Conservation (phyloP, 1,140 invertebrate genomes). For the Idris sp. region DNA sequence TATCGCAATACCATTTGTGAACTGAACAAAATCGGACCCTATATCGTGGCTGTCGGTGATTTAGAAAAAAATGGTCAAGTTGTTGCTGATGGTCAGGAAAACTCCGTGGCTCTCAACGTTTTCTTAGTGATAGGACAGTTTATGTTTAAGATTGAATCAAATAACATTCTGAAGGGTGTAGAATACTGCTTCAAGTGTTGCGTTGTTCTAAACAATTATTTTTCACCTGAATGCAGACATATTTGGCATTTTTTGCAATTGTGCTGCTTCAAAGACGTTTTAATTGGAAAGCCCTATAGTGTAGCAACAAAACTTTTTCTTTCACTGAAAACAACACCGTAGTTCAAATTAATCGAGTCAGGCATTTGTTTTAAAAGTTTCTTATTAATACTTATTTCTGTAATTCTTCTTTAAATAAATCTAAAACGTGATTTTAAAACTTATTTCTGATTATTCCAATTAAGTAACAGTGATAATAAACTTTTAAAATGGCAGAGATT, state of each 20-base stretch:
- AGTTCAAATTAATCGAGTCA: too few relatives aligned
- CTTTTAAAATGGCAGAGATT: not conserved
- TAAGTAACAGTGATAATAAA: too few relatives aligned
- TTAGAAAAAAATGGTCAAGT: not conserved
- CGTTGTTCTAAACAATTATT: conserved; percentile 24
- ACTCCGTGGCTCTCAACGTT: too few relatives aligned
- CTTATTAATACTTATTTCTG: too few relatives aligned
- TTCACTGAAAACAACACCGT: not conserved
- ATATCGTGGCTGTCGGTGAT: conserved; percentile 1
- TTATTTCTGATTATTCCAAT: too few relatives aligned
- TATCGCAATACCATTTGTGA: conserved; percentile 4
- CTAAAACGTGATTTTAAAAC: too few relatives aligned
- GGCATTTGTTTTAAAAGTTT: too few relatives aligned
- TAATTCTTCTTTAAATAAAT: too few relatives aligned
- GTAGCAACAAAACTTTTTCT: conserved; percentile 12
- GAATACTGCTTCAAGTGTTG: conserved; percentile 31
- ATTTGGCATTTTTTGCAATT: conserved; percentile 28
- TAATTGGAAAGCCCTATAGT: conserved; percentile 13
- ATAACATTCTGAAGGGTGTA: conserved; percentile 15
- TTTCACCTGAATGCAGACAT: conserved; percentile 23
- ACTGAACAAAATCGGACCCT: not conserved
- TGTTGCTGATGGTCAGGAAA: too few relatives aligned
- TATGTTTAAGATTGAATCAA: conserved; percentile 4
- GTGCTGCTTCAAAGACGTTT: conserved; percentile 5
- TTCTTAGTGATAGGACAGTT: conserved; percentile 2